Conservation (phyloP, 2,888 invertebrate species). For the Papilio gigon region DNA sequence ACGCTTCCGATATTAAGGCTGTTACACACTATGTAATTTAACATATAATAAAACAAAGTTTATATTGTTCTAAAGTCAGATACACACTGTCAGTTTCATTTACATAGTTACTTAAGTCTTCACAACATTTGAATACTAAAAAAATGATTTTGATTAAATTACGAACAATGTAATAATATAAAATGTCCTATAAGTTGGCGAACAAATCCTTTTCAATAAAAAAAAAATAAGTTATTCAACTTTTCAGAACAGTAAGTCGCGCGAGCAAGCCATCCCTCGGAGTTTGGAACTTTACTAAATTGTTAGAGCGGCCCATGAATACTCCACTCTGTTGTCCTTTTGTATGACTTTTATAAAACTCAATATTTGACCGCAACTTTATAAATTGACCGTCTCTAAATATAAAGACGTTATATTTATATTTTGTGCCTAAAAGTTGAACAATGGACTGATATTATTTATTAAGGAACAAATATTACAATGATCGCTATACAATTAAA, state of each 20-base stretch:
- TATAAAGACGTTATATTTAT: neutral
- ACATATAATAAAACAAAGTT: neutral
- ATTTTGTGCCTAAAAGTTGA: too few relatives aligned
- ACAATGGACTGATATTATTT: too few relatives aligned
- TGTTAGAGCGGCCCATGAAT: constrained; percentile 13
- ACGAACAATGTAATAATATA: neutral
- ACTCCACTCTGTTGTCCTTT: constrained; percentile 3
- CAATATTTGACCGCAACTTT: constrained; percentile 18
- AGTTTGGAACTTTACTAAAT: constrained; percentile 25
- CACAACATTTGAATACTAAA: too few relatives aligned
- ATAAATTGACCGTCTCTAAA: neutral
- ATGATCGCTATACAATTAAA: too few relatives aligned
- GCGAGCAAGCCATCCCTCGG: neutral
- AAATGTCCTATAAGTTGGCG: neutral
- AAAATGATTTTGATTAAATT: neutral
- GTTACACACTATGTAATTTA: neutral
- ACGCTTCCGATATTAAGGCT: constrained; percentile 11
- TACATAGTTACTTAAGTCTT: too few relatives aligned
- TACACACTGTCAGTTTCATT: too few relatives aligned
- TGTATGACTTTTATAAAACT: constrained; percentile 10
- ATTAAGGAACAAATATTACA: too few relatives aligned
- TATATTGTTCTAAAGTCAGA: too few relatives aligned
- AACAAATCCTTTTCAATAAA: neutral
- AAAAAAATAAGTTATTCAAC: constrained; percentile 2
- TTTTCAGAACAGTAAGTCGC: constrained; percentile 4